Evolutionary conservation across 2,888 invertebrate genomes (phyloP), one percentile per base, ranked within the genome.

Genomic region (Empis livida): DNA sequence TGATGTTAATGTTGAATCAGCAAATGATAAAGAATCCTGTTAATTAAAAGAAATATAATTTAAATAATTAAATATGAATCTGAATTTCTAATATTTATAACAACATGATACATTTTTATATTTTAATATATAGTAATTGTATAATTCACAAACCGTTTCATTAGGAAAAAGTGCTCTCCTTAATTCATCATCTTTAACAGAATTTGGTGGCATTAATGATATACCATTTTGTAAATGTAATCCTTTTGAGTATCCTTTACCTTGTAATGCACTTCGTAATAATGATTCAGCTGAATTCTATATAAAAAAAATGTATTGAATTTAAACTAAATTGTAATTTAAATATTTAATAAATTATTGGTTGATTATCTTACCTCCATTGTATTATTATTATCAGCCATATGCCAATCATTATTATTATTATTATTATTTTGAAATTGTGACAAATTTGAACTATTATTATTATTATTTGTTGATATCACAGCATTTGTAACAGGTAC

Each of bases 391-490:
- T 84, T 81, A 62, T 85, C 80, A 48, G 82, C 80, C 62, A 83
- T 75, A 63, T 84, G 84, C 83, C 85, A 85, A 65, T 87, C 85
- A 66, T 87, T 86, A 65, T 86, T 85, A 62, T n/a, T 85, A 66
- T 87, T 86, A 65, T 86, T 85, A 62, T 85, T 86, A 59, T 84
- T 80, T 62, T 68, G 67, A 49, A 67, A 68, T 49, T 67, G 67
- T n/a, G 65, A 78, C 77, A 68, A 74, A 75, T 76, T 75, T 72
- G 64, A 63, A 41, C 58, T 62, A 47, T 49, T 51, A 47, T 61
- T 54, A 50, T 51, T 47, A 51, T 49, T 56, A 38, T 54, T 52
- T 42, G 54, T 53, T 46, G 55, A 38, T 14, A 47, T 27, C 32
- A 27, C 23, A 27, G 23, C 23, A 27, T 27, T 27, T 5, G 23